These are phyloP conservation scores for Panagrolaimus sp. DNA, from an alignment of 1,140 invertebrate species.

Conservation along the genomic window DNA sequence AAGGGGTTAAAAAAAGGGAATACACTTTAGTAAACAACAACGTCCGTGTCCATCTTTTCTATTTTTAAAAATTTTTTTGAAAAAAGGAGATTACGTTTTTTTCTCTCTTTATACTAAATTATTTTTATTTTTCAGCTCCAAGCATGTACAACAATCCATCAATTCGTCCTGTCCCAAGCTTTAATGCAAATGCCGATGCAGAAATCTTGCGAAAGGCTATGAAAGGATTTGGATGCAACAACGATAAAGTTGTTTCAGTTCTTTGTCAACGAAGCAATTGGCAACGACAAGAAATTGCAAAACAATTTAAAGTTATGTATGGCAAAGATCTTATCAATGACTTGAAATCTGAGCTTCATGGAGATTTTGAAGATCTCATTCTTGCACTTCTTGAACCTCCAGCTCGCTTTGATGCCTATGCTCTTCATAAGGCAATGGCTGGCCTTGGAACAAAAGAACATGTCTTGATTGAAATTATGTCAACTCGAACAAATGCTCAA, in stretches of 20 bases:
- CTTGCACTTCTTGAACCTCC: constrained; percentile 80
- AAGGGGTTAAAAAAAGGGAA: too few species aligned
- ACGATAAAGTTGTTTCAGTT: constrained; percentile 47
- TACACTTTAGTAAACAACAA: too few species aligned
- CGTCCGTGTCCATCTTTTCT: too few species aligned
- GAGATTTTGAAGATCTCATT: constrained; percentile 73
- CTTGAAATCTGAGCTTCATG: constrained; percentile 65
- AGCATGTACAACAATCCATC: constrained; percentile 33
- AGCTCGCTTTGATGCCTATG: constrained; percentile 58
- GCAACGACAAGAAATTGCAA: constrained; percentile 71
- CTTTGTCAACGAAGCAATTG: constrained; percentile 48
- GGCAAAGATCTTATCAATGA: constrained; percentile 86
- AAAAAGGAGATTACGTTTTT: too few species aligned
- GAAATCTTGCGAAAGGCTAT: constrained; percentile 81
- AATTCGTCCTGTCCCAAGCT: constrained; percentile 74
- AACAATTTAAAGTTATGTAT: constrained; percentile 84
- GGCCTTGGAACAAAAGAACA: constrained; percentile 10
- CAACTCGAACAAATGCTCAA: constrained; percentile 61
- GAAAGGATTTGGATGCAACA: constrained; percentile 71
- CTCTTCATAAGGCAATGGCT: constrained; percentile 6
- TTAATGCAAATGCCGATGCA: constrained; percentile 81
- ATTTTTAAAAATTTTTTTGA: too few species aligned
- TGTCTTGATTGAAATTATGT: constrained; percentile 13
- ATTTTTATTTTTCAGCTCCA: constrained; percentile 22
- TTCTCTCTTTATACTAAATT: too few species aligned